A percentile compares a stretch with the other conserved stretches of the same genome.
These are phyloP conservation scores for Pyrrhia umbra DNA, from an alignment of 2,888 invertebrate genomes.

Conservation along the genomic window DNA sequence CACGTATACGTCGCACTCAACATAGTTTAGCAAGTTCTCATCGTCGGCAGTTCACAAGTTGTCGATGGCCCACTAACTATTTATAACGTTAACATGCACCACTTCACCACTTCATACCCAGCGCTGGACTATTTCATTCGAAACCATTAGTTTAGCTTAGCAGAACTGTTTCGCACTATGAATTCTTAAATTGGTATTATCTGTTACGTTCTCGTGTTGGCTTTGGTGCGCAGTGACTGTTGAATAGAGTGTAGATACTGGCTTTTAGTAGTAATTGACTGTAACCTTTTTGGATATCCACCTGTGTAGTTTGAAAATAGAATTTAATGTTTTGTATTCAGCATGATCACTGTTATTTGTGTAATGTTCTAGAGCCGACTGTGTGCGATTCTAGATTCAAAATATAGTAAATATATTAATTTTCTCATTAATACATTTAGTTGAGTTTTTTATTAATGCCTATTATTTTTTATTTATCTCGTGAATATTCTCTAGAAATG, in stretches of 20 bases:
- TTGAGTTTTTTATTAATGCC: too few relatives aligned
- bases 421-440: too few relatives aligned
- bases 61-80: conserved; percentile 14
- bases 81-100: conserved; percentile 26
- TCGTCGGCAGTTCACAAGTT: conserved; percentile 9
- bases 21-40: conserved; percentile 14
- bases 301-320: background rate
- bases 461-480: background rate
- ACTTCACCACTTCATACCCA: conserved; percentile 16
- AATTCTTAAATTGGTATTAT: background rate
- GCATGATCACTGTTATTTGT: too few relatives aligned
- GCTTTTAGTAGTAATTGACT: background rate
- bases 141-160: conserved; percentile 8
- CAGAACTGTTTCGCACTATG: background rate
- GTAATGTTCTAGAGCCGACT: too few relatives aligned
- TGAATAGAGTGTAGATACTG: background rate
- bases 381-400: too few relatives aligned
- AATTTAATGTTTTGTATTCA: background rate
- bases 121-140: conserved; percentile 6
- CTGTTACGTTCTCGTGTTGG: background rate
- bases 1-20: background rate
- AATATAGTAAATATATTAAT: too few relatives aligned
- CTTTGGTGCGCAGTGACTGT: background rate
- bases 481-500: background rate
- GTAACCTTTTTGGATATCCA: background rate